These are phyloP conservation scores for Meghimatium bilineatum DNA, from an alignment of 2,888 invertebrate species.

Conservation along the genomic window DNA sequence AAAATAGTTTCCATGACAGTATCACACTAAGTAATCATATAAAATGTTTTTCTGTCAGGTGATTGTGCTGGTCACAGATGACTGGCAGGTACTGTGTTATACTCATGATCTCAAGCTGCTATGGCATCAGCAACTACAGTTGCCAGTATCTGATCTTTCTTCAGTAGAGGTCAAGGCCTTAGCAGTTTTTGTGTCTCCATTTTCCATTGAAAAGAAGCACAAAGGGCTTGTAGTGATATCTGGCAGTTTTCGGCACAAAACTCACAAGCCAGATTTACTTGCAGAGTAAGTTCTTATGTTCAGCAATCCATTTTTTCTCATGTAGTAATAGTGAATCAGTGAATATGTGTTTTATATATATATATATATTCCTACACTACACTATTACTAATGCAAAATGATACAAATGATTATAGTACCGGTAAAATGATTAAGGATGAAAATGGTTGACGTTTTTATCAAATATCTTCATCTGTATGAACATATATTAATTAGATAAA, in stretches of 20 bases:
- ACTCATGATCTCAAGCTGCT: conserved; percentile 64
- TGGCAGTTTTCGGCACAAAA: conserved; percentile 69
- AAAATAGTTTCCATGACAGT: background rate
- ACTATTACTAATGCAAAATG: no score
- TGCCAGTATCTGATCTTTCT: conserved; percentile 60
- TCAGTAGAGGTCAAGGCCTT: conserved; percentile 68
- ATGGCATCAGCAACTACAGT: conserved; percentile 65
- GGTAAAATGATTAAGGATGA: no score
- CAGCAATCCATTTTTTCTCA: background rate
- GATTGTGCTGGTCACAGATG: conserved; percentile 71
- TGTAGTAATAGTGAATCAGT: no score
- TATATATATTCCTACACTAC: no score
- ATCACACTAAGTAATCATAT: background rate
- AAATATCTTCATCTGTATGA: no score
- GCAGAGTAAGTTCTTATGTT: conserved; percentile 32
- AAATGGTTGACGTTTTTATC: no score
- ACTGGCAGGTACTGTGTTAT: conserved; percentile 73
- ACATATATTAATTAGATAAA: no score
- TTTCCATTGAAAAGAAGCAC: conserved; percentile 69
- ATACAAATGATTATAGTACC: no score
- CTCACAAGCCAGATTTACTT: conserved; percentile 52
- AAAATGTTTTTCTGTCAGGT: conserved; percentile 62
- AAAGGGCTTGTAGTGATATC: conserved; percentile 70
- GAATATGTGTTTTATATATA: no score
- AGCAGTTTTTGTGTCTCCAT: conserved; percentile 67